These are phyloP conservation scores for Dasysyrphus tricinctus DNA, from an alignment of 2,888 invertebrate genomes.

Conservation along the genomic window DNA sequence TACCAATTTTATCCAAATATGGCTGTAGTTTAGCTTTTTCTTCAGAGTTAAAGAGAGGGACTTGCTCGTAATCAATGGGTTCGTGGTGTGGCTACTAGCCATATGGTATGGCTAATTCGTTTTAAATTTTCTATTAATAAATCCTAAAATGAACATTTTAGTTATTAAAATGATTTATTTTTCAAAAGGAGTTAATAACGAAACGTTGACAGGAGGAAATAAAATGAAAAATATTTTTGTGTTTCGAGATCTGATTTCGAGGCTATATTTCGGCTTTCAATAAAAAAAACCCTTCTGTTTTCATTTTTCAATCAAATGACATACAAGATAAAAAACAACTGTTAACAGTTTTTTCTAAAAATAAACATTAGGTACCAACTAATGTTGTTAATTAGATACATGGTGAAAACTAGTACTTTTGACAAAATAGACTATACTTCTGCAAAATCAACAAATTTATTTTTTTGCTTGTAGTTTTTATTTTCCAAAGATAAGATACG, in stretches of 20 bases:
- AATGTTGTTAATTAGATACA: neutral
- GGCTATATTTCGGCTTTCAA: too few relatives aligned
- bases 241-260: too few relatives aligned
- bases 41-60: neutral
- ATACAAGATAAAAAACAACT: neutral
- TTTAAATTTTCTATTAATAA: constrained; percentile 47
- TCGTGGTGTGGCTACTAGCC: constrained; percentile 29
- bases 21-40: constrained; percentile 52
- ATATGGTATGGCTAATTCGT: constrained; percentile 54
- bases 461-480: neutral
- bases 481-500: neutral
- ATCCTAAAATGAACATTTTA: constrained; percentile 56
- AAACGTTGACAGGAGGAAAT: neutral
- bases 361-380: neutral
- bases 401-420: neutral
- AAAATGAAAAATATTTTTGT: too few relatives aligned
- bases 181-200: constrained; percentile 20
- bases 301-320: too few relatives aligned
- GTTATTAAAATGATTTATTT: constrained; percentile 40
- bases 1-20: constrained; percentile 58
- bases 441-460: too few relatives aligned
- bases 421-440: too few relatives aligned
- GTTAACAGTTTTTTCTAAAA: neutral
- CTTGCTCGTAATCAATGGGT: constrained; percentile 23
- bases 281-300: too few relatives aligned